These are phyloP conservation scores for Karalla daura DNA, from an alignment of 2,797 vertebrate genomes.

Conservation along the genomic window DNA sequence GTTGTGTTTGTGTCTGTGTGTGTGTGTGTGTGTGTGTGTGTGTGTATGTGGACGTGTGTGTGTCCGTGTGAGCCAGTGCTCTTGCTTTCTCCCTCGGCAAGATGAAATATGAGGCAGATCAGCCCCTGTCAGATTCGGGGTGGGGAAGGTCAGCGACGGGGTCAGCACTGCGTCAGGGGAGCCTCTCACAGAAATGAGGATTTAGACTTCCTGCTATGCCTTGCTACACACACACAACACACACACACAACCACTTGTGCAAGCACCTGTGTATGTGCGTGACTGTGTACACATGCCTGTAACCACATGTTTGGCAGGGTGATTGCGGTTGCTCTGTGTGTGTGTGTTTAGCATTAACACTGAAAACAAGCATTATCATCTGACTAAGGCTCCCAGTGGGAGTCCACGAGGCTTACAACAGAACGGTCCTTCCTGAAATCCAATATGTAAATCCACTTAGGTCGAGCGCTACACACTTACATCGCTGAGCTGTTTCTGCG, in stretches of 20 bases:
- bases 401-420: slow-evolving; percentile 76
- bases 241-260: slow-evolving; percentile 1
- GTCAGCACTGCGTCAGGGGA: slow-evolving; percentile 66
- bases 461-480: slow-evolving; percentile 53
- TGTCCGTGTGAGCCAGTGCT: slow-evolving; percentile 11
- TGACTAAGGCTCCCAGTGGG: slow-evolving; percentile 79
- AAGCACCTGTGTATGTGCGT: slow-evolving; percentile 35
- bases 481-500: slow-evolving; percentile 45
- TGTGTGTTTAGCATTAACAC: slow-evolving; percentile 75
- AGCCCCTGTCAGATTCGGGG: slow-evolving; percentile 72
- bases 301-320: slow-evolving; percentile 68
- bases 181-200: slow-evolving; percentile 72
- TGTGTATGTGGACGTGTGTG: slow-evolving; percentile 4
- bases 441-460: slow-evolving; percentile 87
- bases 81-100: slow-evolving; percentile 27
- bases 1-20: slow-evolving; percentile 17
- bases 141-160: slow-evolving; percentile 72
- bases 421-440: slow-evolving; percentile 78
- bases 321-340: slow-evolving; percentile 50
- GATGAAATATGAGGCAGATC: slow-evolving; percentile 81
- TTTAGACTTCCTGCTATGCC: slow-evolving; percentile 64
- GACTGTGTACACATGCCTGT: slow-evolving; percentile 40
- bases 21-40: slow-evolving; percentile 16
- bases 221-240: slow-evolving; percentile 21
- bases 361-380: slow-evolving; percentile 84